phyloP scores from a whole-genome alignment of 2,797 vertebrate genomes.

The Cyclura pinguis region DNA sequence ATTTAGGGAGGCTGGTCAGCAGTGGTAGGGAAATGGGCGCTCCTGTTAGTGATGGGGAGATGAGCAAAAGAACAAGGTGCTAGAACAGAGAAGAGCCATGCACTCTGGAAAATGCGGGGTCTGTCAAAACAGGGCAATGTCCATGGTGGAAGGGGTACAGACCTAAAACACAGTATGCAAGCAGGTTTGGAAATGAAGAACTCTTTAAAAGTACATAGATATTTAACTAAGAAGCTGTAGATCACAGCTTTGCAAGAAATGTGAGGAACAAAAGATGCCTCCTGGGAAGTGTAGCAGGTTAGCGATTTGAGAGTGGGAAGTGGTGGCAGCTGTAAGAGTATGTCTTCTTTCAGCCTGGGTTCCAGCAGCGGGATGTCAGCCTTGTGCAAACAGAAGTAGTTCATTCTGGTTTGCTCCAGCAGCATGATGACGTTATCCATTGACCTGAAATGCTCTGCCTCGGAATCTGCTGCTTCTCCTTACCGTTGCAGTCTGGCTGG shows the following conservation, averaged over 20 bases:
- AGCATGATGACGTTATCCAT: neutral
- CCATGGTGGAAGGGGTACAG: neutral
- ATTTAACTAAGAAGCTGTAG: neutral
- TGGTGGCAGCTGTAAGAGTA: neutral
- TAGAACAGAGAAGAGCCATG: neutral
- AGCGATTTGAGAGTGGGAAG: neutral
- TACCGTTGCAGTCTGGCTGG: neutral
- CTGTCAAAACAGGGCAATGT: neutral
- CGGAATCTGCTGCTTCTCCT: neutral
- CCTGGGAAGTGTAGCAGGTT: neutral
- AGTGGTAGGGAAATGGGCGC: neutral
- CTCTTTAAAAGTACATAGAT: neutral
- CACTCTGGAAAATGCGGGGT: neutral
- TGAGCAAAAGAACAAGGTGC: no score
- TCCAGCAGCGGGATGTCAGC: neutral
- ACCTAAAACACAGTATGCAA: neutral
- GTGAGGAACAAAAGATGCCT: neutral
- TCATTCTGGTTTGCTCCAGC: slow-evolving; percentile 8
- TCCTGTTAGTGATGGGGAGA: neutral
- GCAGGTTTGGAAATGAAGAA: neutral
- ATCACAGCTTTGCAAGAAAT: neutral
- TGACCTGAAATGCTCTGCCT: neutral
- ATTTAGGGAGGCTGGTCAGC: neutral
- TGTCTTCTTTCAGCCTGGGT: neutral
- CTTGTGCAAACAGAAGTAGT: neutral